Evolutionary conservation across 2,113 vertebrate genomes (phyloP).

Genomic region (Sinocyclocheilus anophthalmus): DNA sequence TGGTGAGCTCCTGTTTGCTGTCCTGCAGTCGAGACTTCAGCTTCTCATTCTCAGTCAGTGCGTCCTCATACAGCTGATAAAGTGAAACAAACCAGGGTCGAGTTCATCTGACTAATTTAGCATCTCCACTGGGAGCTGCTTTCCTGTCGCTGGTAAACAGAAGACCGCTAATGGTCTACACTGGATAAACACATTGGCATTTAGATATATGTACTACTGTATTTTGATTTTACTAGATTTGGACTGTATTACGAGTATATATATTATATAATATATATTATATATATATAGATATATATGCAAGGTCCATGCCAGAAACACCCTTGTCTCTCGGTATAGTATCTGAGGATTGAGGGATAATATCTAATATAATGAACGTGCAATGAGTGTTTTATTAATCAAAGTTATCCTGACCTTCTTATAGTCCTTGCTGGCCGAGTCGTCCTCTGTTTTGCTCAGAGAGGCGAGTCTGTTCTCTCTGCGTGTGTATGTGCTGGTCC

Average conservation of each 20-base stretch:
- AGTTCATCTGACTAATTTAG: not conserved
- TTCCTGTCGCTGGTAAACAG: slow-evolving; percentile 7
- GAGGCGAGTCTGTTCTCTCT: slow-evolving; percentile 85
- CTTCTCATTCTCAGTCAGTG: slow-evolving; percentile 91
- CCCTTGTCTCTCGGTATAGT: not conserved
- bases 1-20: slow-evolving; percentile 87
- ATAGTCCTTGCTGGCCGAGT: slow-evolving; percentile 82
- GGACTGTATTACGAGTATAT: not conserved
- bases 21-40: slow-evolving; percentile 90
- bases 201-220: not conserved
- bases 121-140: slow-evolving; percentile 5
- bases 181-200: slow-evolving; percentile 1
- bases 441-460: slow-evolving; percentile 82
- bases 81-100: not conserved
- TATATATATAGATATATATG: not conserved
- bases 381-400: not conserved
- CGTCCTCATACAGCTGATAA: slow-evolving; percentile 87
- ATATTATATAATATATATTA: too few relatives aligned
- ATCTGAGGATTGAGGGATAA: not conserved
- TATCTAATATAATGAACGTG: not conserved
- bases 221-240: not conserved
- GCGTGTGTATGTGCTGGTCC: slow-evolving; percentile 83
- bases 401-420: slow-evolving; percentile 80
- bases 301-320: not conserved
- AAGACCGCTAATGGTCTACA: not conserved